Base-by-base conservation (phyloP, 2,113 vertebrate genomes). In the Ammodytes dubius region DNA sequence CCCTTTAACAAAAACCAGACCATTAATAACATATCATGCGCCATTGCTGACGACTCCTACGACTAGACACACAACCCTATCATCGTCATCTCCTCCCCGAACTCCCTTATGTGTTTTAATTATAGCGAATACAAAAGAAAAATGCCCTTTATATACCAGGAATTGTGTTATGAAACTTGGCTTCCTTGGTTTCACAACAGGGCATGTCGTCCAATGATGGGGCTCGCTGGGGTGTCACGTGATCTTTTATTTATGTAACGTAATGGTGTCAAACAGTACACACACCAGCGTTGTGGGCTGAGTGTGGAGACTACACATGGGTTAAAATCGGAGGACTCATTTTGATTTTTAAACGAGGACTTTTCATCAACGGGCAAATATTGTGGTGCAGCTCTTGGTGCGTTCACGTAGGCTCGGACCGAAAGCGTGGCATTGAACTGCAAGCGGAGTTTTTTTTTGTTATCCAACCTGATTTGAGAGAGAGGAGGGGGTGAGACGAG, bases 161-260 rank as follows among this genome's bases (percentile, higher is more conserved):
- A 90, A 69, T 81, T 11, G 10, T 85, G 94, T 96, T 95, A 95
- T 91, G 94, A 95, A 95, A 96, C 95, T 84, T 84, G 6, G 39
- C 70, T 65, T 83, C 74, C 13, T 61, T 79, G 35, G 94, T 95
- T 95, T 95, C 94, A 94, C 95, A 95, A 95, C 94, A 93, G 92
- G 91, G 87, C 76, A 43, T 6, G 2, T 70, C 37, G 7, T n/a
- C 95, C 95, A 96, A 96, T 95, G 19, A 67, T 45, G 57, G n/a
- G 0, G 70, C 64, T 11, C 56, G 81, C 56, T 69, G 27, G 35
- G 0, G 58, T 39, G 66, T 93, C 95, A 96, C 92, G 77, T 95
- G 95, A 43, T 85, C 80, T 92, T 27, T 93, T 94, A 95, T 95
- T 95, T 95, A 95, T 90, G 92, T 95, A 94, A 96, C 0, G 89